These are phyloP conservation scores for Lithophane semibrunnea DNA, from an alignment of 2,888 invertebrate genomes.

Conservation along the genomic window DNA sequence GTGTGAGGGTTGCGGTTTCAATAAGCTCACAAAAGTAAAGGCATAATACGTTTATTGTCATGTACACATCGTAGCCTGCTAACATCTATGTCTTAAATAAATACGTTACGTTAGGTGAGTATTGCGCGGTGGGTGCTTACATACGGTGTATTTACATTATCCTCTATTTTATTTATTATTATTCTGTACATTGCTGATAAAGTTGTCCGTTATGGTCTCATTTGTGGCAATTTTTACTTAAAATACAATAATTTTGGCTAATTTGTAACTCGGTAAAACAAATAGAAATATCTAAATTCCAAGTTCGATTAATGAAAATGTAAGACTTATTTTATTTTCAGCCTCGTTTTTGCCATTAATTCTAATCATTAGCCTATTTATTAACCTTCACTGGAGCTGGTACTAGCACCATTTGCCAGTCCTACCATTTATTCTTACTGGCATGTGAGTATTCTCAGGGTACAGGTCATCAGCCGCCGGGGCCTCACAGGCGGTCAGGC, in stretches of 20 bases:
- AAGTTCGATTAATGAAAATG: neutral
- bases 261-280: neutral
- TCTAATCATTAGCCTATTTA: neutral
- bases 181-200: conserved; percentile 49
- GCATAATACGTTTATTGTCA: conserved; percentile 63
- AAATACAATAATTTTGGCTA: neutral
- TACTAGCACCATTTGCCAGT: conserved; percentile 80
- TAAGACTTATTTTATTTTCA: conserved; percentile 25
- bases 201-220: neutral
- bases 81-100: conserved; percentile 66
- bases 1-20: neutral
- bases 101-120: conserved; percentile 75
- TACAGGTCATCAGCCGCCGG: conserved; percentile 85
- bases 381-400: neutral
- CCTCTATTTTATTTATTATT: conserved; percentile 44
- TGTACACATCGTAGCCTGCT: conserved; percentile 53
- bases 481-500: conserved; percentile 77
- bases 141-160: conserved; percentile 73
- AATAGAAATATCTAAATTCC: conserved; percentile 1
- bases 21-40: conserved; percentile 30
- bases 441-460: conserved; percentile 77
- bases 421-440: conserved; percentile 69
- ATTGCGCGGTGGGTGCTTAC: conserved; percentile 83
- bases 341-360: conserved; percentile 44
- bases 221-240: conserved; percentile 11